phyloP scores from a whole-genome alignment of 1,140 invertebrate species.

The Euura saliciscinereae region DNA sequence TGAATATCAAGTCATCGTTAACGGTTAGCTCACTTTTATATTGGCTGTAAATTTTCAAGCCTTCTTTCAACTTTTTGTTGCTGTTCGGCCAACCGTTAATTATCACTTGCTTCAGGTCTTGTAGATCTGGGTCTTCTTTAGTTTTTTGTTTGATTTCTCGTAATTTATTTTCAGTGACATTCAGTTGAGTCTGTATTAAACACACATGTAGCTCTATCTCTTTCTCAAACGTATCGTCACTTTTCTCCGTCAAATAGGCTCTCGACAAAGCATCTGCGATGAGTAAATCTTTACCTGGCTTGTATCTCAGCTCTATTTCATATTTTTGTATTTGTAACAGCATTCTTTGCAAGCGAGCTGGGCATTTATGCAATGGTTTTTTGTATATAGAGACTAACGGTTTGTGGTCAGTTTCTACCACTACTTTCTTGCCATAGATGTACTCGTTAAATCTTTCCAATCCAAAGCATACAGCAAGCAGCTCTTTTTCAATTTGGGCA shows the following conservation, averaged over 20 bases:
- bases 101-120: slow-evolving; percentile 33
- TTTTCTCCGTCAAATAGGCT: slow-evolving; percentile 19
- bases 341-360: slow-evolving; percentile 44
- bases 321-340: slow-evolving; percentile 37
- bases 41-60: slow-evolving; percentile 38
- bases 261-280: slow-evolving; percentile 42
- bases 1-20: slow-evolving; percentile 44
- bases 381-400: slow-evolving; percentile 43
- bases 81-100: slow-evolving; percentile 48
- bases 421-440: slow-evolving; percentile 32
- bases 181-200: slow-evolving; percentile 22
- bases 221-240: not conserved
- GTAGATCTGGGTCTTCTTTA: slow-evolving; percentile 29
- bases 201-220: slow-evolving; percentile 31
- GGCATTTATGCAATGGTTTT: slow-evolving; percentile 44
- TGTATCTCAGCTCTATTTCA: slow-evolving; percentile 42
- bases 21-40: slow-evolving; percentile 41
- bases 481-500: slow-evolving; percentile 54
- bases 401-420: slow-evolving; percentile 50
- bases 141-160: slow-evolving; percentile 36
- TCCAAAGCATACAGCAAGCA: slow-evolving; percentile 43
- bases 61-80: slow-evolving; percentile 31
- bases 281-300: slow-evolving; percentile 37
- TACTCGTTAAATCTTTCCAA: slow-evolving; percentile 43
- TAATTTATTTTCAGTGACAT: slow-evolving; percentile 29